Base-by-base conservation (phyloP, 1,140 invertebrate genomes). In the Drosophila orosa region DNA sequence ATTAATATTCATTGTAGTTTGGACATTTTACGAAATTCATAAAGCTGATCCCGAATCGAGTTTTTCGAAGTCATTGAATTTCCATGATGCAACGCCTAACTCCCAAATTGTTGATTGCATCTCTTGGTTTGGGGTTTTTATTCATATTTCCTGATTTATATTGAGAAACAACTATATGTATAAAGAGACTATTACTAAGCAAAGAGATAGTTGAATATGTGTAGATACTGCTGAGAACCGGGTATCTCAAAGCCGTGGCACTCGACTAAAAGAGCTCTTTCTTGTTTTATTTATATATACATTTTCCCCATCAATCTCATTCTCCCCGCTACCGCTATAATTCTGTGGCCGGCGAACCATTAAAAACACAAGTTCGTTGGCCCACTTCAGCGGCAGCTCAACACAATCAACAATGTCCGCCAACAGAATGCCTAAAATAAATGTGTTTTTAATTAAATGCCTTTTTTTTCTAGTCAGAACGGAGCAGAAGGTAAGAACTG, bases 401-500 rank as follows among this genome's bases (percentile, higher is more conserved):
- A 50, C 57, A 47, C 39, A 66, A 71, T 68, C 74, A 63, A 63
- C 75, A 35, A 52, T 55, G 66, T 69, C 66, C 66, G 66, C 62
- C 62, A 65, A 44, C 47, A 67, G 45, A 62, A 61, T 69, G 63
- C 65, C 58, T 65, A 75, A 84, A 73, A 76, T 80, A 84, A 84
- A 84, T 84, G 80, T 77, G 76, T 80, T 84, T 84, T 84, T 84
- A 84, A 84, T 84, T 80, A 84, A 84, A 84, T 84, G 59, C 58
- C 73, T 80, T 73, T 79, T 79, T 83, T 42, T 83, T 84, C 37
- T 59, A 71, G 52, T 44, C 56, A 50, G 47, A 52, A 42, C 42
- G 48, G 31, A 59, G 29, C 10, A 25, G 25, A 74, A 67, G 57
- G 78, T 45, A 56, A 44, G 29, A 54, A 31, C 29, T 47, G 40